phyloP scores from a whole-genome alignment of 2,888 invertebrate genomes.

The Frankliniella intonsa region DNA sequence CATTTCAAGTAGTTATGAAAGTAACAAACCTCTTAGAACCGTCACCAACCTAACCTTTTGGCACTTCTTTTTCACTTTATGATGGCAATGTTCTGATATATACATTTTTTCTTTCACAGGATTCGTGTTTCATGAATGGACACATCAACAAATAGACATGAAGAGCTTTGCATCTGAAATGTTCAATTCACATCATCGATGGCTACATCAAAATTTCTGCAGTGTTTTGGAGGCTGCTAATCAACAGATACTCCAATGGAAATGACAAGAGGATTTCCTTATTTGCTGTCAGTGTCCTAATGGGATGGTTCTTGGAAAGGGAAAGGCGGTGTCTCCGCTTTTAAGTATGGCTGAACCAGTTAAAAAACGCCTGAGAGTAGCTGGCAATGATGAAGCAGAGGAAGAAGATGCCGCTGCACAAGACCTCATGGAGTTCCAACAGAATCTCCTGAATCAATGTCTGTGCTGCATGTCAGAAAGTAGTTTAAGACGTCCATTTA shows the following conservation, averaged over 20 bases:
- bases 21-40: too few relatives aligned
- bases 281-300: constrained; percentile 28
- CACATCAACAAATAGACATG: neutral
- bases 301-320: constrained; percentile 42
- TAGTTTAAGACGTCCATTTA: constrained; percentile 65
- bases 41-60: too few relatives aligned
- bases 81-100: neutral
- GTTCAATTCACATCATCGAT: neutral
- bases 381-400: constrained; percentile 54
- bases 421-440: constrained; percentile 59
- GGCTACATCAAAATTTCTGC: neutral
- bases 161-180: neutral
- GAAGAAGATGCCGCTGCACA: constrained; percentile 43
- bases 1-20: neutral
- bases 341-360: constrained; percentile 75
- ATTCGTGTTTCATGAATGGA: neutral
- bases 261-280: neutral
- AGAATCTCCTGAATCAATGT: constrained; percentile 68
- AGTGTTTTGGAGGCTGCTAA: neutral
- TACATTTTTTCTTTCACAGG: neutral
- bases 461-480: constrained; percentile 71
- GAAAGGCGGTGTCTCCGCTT: constrained; percentile 52
- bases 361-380: constrained; percentile 74
- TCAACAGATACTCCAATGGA: neutral
- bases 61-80: neutral